Percentiles rank a stretch among this genome's conserved stretches.
phyloP scores from a whole-genome alignment of 2,888 invertebrate species.

The Agrotis ipsilon region DNA sequence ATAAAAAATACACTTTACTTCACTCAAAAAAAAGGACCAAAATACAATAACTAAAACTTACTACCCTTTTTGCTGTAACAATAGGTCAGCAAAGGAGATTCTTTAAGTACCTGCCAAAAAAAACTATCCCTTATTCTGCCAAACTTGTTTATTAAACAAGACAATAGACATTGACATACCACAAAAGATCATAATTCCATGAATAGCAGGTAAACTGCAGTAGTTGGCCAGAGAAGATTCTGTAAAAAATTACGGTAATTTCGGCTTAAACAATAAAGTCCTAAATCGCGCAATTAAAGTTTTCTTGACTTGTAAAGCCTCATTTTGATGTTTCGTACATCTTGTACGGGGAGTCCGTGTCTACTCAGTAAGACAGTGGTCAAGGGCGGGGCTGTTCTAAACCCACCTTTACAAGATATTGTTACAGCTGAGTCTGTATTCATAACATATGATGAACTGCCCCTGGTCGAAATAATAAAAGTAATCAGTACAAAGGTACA shows the following conservation, averaged over 20 bases:
- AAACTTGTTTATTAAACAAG: no score
- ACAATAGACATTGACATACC: no score
- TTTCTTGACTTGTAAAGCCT: not conserved
- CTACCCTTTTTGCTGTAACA: no score
- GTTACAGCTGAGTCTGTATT: slow-evolving; percentile 12
- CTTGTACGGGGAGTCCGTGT: slow-evolving; percentile 33
- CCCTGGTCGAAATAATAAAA: not conserved
- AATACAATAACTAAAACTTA: no score
- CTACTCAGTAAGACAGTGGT: slow-evolving; percentile 46
- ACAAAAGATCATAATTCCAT: no score
- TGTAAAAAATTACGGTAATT: not conserved
- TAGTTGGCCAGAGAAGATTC: no score
- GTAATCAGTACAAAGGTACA: slow-evolving; percentile 10
- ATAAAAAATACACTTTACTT: no score
- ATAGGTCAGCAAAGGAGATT: no score
- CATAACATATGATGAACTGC: not conserved
- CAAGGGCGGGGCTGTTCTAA: slow-evolving; percentile 25
- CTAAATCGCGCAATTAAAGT: slow-evolving; percentile 37
- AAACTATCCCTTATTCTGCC: no score
- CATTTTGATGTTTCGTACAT: not conserved
- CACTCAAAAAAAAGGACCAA: no score
- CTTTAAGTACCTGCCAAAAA: no score
- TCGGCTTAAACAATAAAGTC: slow-evolving; percentile 1
- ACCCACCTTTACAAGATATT: slow-evolving; percentile 8
- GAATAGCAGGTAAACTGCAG: not conserved